Conservation (phyloP, 1,140 invertebrate genomes). For the Brachionus calyciflorus region DNA sequence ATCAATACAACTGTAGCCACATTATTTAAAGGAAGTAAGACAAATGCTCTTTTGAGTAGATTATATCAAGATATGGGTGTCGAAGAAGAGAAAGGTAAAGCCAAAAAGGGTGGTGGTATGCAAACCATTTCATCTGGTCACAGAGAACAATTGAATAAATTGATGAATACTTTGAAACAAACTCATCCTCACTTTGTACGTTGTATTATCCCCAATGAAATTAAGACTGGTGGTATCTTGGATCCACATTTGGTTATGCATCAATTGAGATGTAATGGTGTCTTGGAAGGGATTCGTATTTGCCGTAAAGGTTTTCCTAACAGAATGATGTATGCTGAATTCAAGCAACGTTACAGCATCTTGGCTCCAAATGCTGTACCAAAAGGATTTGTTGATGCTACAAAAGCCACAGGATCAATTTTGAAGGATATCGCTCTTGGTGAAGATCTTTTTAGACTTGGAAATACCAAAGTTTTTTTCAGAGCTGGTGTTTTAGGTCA, state of each 20-base stretch:
- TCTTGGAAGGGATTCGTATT: conserved; percentile 99
- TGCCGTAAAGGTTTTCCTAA: conserved; percentile 99
- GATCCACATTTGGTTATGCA: conserved; percentile 94
- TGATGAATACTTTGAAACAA: conserved; percentile 91
- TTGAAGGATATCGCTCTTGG: conserved; percentile 75
- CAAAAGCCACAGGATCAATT: conserved; percentile 76
- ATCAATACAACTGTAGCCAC: conserved; percentile 88
- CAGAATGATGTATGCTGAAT: conserved; percentile 99
- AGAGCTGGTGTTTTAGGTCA: conserved; percentile 98
- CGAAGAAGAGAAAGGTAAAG: conserved; percentile 62
- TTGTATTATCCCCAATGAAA: conserved; percentile 99
- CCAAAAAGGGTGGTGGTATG: conserved; percentile 93
- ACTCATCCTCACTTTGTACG: conserved; percentile 98
- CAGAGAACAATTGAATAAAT: conserved; percentile 90
- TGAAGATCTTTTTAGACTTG: conserved; percentile 82
- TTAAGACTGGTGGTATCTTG: conserved; percentile 92
- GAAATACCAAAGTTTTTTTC: conserved; percentile 99
- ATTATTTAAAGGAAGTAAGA: conserved; percentile 21
- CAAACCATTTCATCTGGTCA: conserved; percentile 84
- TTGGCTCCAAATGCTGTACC: conserved; percentile 79
- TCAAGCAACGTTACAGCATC: conserved; percentile 99
- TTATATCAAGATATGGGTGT: conserved; percentile 30
- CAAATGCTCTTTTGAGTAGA: not conserved
- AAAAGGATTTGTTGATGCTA: conserved; percentile 72
- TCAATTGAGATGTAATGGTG: conserved; percentile 99